A percentile compares a stretch with the other conserved stretches of the same genome.
Evolutionary conservation across 1,140 invertebrate species (phyloP).

Genomic region (Conus betulinus): DNA sequence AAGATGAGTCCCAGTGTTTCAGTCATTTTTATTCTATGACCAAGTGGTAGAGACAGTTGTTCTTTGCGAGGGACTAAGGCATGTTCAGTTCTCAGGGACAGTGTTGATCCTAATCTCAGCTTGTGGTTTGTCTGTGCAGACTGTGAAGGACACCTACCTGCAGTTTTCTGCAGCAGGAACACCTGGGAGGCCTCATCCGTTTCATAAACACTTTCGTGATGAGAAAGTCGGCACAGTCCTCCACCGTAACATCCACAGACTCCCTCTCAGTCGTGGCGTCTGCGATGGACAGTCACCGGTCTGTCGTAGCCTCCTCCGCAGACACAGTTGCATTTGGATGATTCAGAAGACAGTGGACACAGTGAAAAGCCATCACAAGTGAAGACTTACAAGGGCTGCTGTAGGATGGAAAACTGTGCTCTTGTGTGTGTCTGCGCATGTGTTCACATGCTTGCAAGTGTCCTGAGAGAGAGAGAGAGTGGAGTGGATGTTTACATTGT

Average conservation of each 20-base stretch:
- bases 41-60: background rate
- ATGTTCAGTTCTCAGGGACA: background rate
- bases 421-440: too few relatives aligned
- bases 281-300: background rate
- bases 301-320: background rate
- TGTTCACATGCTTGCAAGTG: too few relatives aligned
- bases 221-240: constrained; percentile 20
- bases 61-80: background rate
- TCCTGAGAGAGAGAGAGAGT: too few relatives aligned
- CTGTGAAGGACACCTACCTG: constrained; percentile 30
- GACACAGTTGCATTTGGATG: background rate
- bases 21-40: too few relatives aligned
- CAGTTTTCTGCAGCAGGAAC: constrained; percentile 29
- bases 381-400: too few relatives aligned
- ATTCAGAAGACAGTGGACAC: background rate
- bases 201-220: constrained; percentile 33
- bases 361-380: too few relatives aligned
- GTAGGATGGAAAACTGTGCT: too few relatives aligned
- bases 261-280: background rate
- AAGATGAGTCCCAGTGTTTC: too few relatives aligned
- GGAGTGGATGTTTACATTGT: too few relatives aligned
- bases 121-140: background rate
- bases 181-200: constrained; percentile 11
- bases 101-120: too few relatives aligned
- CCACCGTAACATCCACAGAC: background rate